Evolutionary conservation across 2,888 invertebrate genomes (phyloP).

Genomic region (Cosmia pyralina): DNA sequence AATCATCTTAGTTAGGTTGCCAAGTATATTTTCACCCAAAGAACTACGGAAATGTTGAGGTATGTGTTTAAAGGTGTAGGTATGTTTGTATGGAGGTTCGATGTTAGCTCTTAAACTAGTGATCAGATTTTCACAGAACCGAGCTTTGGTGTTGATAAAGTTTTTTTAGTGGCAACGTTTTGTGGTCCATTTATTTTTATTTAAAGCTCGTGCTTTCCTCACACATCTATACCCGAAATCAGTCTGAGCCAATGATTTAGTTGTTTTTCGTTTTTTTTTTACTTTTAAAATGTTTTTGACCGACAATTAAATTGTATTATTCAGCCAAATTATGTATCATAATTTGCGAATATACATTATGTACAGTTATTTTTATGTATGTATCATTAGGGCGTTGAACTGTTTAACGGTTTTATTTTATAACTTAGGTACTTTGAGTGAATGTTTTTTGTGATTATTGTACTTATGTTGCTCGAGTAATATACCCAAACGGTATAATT

Average conservation of each 20-base stretch:
- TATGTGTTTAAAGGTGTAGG: not conserved
- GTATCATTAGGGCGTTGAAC: slow-evolving; percentile 57
- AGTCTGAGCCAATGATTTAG: slow-evolving; percentile 77
- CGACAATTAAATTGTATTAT: slow-evolving; percentile 70
- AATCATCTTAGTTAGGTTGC: no score
- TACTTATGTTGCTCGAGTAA: slow-evolving; percentile 82
- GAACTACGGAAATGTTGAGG: no score
- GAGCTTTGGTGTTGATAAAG: not conserved
- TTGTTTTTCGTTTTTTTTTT: slow-evolving; percentile 77
- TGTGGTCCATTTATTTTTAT: not conserved
- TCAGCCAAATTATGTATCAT: slow-evolving; percentile 78
- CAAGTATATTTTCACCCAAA: no score
- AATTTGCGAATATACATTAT: slow-evolving; percentile 67
- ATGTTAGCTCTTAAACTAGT: not conserved
- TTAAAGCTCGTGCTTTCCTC: not conserved
- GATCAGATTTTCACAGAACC: not conserved
- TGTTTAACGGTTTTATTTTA: slow-evolving; percentile 63
- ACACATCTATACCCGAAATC: slow-evolving; percentile 41
- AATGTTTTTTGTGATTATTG: slow-evolving; percentile 82
- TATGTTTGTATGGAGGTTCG: not conserved
- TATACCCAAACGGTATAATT: slow-evolving; percentile 57
- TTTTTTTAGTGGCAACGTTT: not conserved
- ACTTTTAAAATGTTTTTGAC: slow-evolving; percentile 63
- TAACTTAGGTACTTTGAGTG: slow-evolving; percentile 60
- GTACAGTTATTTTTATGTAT: slow-evolving; percentile 62